These are phyloP conservation scores for Phortica variegata DNA, from an alignment of 1,140 invertebrate genomes.

Conservation along the genomic window DNA sequence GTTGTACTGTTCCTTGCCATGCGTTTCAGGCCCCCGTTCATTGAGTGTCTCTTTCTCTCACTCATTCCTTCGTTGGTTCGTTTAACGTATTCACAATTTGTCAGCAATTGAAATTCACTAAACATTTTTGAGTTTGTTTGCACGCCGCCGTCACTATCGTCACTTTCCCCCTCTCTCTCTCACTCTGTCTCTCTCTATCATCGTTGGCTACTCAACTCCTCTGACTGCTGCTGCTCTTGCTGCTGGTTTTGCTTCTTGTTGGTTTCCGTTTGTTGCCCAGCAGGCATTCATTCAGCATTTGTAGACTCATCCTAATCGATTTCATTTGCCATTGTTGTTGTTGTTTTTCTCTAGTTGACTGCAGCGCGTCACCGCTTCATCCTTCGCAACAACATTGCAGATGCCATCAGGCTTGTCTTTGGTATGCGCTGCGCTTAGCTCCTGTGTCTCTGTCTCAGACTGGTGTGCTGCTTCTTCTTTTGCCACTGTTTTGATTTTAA, in stretches of 20 bases:
- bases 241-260: slow-evolving; percentile 9
- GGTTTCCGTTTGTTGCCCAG: slow-evolving; percentile 30
- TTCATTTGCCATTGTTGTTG: neutral
- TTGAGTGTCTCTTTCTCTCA: no score
- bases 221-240: slow-evolving; percentile 23
- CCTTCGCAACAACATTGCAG: slow-evolving; percentile 1
- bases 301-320: slow-evolving; percentile 22
- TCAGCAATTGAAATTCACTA: slow-evolving; percentile 54
- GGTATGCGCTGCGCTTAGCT: neutral
- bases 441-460: slow-evolving; percentile 9
- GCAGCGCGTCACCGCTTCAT: slow-evolving; percentile 3
- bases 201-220: slow-evolving; percentile 32
- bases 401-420: neutral
- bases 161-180: no score
- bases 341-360: slow-evolving; percentile 10
- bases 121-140: slow-evolving; percentile 55
- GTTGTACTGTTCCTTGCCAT: no score
- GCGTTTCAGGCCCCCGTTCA: no score
- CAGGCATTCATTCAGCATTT: slow-evolving; percentile 49
- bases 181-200: no score
- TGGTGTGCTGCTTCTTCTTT: slow-evolving; percentile 5
- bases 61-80: slow-evolving; percentile 8
- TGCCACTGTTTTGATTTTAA: slow-evolving; percentile 52
- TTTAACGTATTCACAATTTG: slow-evolving; percentile 35
- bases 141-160: no score